These are phyloP conservation scores for Manacus vitellinus DNA, from an alignment of 2,113 vertebrate genomes.

Conservation along the genomic window DNA sequence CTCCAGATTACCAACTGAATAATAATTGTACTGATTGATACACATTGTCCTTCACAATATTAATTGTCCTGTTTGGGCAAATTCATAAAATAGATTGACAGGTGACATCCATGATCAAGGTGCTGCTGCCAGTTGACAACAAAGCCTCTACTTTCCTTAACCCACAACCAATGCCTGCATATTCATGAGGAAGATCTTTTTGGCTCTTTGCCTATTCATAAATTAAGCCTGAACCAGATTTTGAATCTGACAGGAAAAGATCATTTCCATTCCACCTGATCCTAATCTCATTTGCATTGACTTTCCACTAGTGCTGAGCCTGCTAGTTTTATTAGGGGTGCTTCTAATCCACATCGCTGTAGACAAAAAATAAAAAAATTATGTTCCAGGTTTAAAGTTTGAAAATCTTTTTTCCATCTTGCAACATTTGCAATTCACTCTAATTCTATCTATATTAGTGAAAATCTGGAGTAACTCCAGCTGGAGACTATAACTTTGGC, in stretches of 20 bases:
- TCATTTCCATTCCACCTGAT: background rate
- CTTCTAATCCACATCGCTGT: background rate
- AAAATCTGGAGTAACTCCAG: constrained; percentile 37
- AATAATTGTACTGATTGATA: background rate
- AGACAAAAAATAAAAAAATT: background rate
- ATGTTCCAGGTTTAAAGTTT: background rate
- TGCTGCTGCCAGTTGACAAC: background rate
- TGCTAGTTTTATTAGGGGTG: background rate
- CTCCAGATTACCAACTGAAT: background rate
- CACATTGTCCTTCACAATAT: background rate
- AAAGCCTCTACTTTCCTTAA: background rate
- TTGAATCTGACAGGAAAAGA: background rate
- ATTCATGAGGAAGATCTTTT: background rate
- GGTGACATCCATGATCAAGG: background rate
- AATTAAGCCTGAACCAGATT: background rate
- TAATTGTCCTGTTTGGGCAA: background rate
- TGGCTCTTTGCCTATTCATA: background rate
- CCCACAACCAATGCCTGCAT: background rate
- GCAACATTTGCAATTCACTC: background rate
- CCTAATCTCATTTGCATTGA: background rate
- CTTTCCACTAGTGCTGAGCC: background rate
- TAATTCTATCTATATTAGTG: background rate
- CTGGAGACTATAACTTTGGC: background rate
- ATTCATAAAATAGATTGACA: background rate
- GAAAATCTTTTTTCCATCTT: background rate